phyloP scores from a whole-genome alignment of 2,113 vertebrate species.

The Puffinus mauretanicus region DNA sequence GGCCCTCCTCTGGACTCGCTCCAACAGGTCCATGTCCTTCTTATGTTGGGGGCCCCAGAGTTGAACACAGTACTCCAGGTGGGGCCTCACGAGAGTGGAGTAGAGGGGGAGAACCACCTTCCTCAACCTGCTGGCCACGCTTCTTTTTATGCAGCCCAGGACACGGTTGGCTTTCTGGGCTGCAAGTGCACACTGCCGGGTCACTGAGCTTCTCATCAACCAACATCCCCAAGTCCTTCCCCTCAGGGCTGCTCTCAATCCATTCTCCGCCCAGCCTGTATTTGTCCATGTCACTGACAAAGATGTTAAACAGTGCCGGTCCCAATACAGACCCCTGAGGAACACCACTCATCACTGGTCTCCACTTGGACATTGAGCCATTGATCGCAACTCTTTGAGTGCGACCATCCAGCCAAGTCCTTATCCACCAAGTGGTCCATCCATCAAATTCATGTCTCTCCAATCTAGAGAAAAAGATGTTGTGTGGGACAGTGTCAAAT shows the following conservation, averaged over 20 bases:
- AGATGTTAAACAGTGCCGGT: too few relatives aligned
- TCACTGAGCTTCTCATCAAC: neutral
- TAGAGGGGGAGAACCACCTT: neutral
- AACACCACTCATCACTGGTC: neutral
- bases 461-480: neutral
- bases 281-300: neutral
- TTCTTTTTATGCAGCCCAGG: neutral
- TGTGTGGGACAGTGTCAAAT: neutral
- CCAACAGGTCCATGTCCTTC: neutral
- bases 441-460: neutral
- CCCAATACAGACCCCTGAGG: neutral
- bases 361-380: neutral
- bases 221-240: neutral
- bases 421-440: neutral
- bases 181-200: neutral
- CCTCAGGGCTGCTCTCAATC: neutral
- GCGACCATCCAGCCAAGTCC: neutral
- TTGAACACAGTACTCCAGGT: neutral
- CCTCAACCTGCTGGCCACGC: neutral
- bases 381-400: neutral
- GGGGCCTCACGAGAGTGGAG: fast-evolving
- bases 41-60: neutral
- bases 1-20: neutral
- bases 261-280: neutral
- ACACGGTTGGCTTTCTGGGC: neutral